Conservation (phyloP, 2,797 vertebrate genomes). For the Chrysocyon brachyurus region DNA sequence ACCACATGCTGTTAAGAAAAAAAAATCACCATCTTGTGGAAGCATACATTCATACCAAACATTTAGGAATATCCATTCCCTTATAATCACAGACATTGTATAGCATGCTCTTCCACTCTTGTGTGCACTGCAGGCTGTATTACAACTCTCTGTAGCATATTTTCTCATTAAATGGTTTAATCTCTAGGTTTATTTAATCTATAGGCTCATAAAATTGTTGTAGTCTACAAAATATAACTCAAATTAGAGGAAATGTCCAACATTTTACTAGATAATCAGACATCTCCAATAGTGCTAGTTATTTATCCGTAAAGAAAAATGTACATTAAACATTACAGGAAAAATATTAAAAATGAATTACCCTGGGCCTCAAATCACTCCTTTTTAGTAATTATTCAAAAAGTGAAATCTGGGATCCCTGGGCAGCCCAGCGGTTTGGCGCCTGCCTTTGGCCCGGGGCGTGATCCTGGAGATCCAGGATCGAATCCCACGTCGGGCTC, state of each 20-base stretch:
- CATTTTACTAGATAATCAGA: background rate
- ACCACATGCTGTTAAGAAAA: background rate
- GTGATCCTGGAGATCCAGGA: no score
- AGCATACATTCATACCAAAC: background rate
- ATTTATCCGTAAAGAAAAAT: background rate
- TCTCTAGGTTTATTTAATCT: background rate
- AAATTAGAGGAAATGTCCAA: background rate
- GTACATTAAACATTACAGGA: background rate
- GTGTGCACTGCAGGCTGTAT: background rate
- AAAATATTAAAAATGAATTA: background rate
- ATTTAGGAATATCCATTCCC: background rate
- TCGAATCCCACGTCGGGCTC: no score
- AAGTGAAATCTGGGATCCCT: background rate
- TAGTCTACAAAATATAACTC: background rate
- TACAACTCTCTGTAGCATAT: background rate
- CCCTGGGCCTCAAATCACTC: background rate
- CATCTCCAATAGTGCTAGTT: background rate
- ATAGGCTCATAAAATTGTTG: background rate
- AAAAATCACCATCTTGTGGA: background rate
- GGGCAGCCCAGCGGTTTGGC: no score
- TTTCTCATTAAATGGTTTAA: background rate
- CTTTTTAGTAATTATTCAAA: slow-evolving; percentile 9
- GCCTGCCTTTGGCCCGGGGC: no score
- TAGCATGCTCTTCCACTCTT: accelerated
- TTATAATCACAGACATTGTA: background rate